Percentiles rank a stretch among this genome's conserved stretches.
These are phyloP conservation scores for Platycercus adscitus DNA, from an alignment of 2,113 vertebrate species.

Conservation along the genomic window DNA sequence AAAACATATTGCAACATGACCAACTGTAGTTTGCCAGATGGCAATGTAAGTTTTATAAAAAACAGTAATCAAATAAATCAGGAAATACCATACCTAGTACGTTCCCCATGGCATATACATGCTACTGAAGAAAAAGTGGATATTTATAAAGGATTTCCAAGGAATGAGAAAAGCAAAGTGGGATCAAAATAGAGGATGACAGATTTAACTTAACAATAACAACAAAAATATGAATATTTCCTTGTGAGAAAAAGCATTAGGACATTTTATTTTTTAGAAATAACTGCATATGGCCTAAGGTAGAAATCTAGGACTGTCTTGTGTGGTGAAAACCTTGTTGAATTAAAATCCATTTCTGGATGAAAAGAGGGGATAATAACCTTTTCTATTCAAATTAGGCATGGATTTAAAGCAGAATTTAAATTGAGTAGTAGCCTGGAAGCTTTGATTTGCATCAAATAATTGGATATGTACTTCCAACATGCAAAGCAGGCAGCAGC, in stretches of 20 bases:
- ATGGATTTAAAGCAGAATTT: slow-evolving; percentile 46
- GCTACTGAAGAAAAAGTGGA: neutral
- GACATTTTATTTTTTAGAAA: neutral
- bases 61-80: neutral
- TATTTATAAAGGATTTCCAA: neutral
- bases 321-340: neutral
- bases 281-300: neutral
- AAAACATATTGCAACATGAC: neutral
- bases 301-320: neutral
- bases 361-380: slow-evolving; percentile 11
- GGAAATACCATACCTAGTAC: neutral
- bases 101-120: neutral
- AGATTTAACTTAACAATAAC: neutral
- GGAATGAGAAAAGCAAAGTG: neutral
- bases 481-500: neutral
- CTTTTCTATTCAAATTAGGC: slow-evolving; percentile 43
- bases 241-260: neutral
- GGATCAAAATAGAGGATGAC: neutral
- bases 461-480: neutral
- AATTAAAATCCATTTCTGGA: neutral
- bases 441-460: slow-evolving; percentile 57
- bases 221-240: neutral
- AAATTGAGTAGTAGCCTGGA: slow-evolving; percentile 37
- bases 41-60: neutral
- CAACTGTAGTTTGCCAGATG: neutral